Evolutionary conservation across 1,140 invertebrate species (phyloP).

Genomic region (Chelonus insularis): DNA sequence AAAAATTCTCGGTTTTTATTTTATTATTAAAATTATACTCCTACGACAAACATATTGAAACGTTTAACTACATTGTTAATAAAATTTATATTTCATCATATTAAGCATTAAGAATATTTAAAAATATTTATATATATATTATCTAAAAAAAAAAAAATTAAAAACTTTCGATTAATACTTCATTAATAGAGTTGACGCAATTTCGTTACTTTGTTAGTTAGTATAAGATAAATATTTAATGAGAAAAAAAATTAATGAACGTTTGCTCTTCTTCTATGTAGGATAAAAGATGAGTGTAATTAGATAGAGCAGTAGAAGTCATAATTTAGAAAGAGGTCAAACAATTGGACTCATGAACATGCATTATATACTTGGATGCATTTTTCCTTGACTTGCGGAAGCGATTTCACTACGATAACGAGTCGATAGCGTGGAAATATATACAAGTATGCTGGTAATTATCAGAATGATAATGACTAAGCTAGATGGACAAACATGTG

Average conservation of each 20-base stretch:
- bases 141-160: too few species aligned
- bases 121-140: too few species aligned
- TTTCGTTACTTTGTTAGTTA: too few species aligned
- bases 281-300: not conserved
- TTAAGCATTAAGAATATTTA: too few species aligned
- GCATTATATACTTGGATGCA: not conserved
- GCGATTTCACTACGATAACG: constrained; percentile 19
- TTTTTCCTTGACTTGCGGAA: constrained; percentile 14
- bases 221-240: too few species aligned
- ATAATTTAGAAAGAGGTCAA: not conserved
- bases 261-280: not conserved
- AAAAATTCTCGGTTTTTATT: too few species aligned
- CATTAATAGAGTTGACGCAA: too few species aligned
- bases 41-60: too few species aligned
- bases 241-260: not conserved
- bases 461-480: constrained; percentile 56
- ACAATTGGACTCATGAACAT: not conserved
- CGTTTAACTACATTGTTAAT: too few species aligned
- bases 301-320: not conserved
- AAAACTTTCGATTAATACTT: too few species aligned
- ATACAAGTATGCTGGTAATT: constrained; percentile 45
- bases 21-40: too few species aligned
- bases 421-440: constrained; percentile 53
- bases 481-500: constrained; percentile 7
- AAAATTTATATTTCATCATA: too few species aligned